These are phyloP conservation scores for Myotis pilosus DNA, from an alignment of 2,797 vertebrate species.

Conservation along the genomic window DNA sequence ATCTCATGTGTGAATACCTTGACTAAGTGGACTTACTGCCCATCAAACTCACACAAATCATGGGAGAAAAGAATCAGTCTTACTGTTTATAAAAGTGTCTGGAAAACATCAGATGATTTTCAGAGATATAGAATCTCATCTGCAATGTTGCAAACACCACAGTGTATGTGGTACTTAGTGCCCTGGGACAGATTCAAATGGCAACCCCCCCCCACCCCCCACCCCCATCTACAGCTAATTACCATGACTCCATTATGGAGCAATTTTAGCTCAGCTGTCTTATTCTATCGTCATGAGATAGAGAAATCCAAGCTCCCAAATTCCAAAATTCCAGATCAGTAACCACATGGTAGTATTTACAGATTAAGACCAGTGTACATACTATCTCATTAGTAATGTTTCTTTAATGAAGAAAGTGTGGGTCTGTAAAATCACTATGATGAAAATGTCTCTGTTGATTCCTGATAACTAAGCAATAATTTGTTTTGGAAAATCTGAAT, in stretches of 20 bases:
- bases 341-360: background rate
- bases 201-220: background rate
- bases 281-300: background rate
- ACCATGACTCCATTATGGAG: background rate
- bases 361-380: background rate
- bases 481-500: background rate
- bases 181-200: background rate
- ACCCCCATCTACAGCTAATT: background rate
- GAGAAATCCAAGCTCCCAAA: background rate
- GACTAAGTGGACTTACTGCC: background rate
- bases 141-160: background rate
- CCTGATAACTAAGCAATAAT: background rate
- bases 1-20: background rate
- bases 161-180: too few relatives aligned
- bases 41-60: background rate
- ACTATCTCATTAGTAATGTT: background rate
- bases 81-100: background rate
- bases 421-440: background rate
- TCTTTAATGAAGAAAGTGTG: background rate
- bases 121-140: background rate
- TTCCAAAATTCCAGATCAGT: slow-evolving; percentile 9
- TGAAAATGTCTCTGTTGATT: background rate
- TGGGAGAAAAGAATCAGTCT: background rate
- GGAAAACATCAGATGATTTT: background rate
- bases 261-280: slow-evolving; percentile 11